Base-by-base conservation (phyloP, 2,797 vertebrate genomes). In the Danio tinwini region DNA sequence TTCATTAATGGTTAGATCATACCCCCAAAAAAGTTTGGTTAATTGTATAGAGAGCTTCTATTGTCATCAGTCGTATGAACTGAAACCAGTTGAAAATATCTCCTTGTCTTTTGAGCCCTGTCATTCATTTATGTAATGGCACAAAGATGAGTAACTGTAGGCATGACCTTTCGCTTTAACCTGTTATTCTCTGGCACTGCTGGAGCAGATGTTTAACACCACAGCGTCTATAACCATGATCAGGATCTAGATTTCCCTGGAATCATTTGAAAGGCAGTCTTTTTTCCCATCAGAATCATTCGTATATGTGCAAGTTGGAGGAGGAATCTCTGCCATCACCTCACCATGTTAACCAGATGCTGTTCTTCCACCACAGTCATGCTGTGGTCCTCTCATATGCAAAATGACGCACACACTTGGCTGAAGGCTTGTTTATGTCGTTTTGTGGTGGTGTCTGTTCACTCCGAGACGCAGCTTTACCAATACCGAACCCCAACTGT, bases 341-440 rank as follows among this genome's bases (percentile, higher is more conserved):
- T 80, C 55, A 50, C 78, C 64, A 58, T 83, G 84, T 61, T 64
- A 77, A 58, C 78, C 69, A 87, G 59, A 86, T 78, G 81, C 70
- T 87, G 82, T 58, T 59, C 68, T 61, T 72, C 47, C 5, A 39
- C 76, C 70, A 81, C 87, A 47, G 44, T 84, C 68, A 82, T 78
- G 75, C 82, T 85, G 59, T 69, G 70, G 65, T 81, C 55, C 76
- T 84, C 70, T 59, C 82, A 53, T 40, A 42, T 76, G 83, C 82
- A 64, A 73, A 74, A 80, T 56, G 82, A 80, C 63, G 81, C 74
- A 83, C 39, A 72, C 39, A 71, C 53, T 52, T 55, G 45, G 7
- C 75, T 78, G 17, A 17, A 77, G 70, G 49, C 80, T 84, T 86
- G 83, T 82, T 87, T 53, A 74, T 75, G 82, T 58, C 70, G 2